phyloP scores from a whole-genome alignment of 2,888 invertebrate genomes.

The Arge pagana region DNA sequence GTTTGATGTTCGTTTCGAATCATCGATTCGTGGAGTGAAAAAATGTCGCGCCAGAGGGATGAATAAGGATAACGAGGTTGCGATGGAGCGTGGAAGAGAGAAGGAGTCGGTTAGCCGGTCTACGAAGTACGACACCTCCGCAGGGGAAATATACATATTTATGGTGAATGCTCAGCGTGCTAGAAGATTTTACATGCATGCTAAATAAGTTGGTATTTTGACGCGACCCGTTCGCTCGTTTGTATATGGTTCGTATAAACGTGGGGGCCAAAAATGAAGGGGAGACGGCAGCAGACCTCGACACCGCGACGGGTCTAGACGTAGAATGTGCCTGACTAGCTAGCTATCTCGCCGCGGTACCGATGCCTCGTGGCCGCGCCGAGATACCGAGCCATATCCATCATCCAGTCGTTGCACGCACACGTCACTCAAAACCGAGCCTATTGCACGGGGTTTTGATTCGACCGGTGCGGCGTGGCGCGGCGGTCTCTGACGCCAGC shows the following conservation, averaged over 20 bases:
- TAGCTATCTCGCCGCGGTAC: neutral
- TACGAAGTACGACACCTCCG: conserved; percentile 27
- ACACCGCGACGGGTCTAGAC: conserved; percentile 11
- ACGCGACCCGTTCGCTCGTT: conserved; percentile 29
- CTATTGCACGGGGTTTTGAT: conserved; percentile 39
- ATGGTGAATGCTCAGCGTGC: conserved; percentile 46
- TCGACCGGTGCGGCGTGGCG: conserved; percentile 40
- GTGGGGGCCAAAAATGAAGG: neutral
- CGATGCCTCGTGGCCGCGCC: conserved; percentile 7
- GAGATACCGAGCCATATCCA: conserved; percentile 32
- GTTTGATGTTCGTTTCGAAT: too few relatives aligned
- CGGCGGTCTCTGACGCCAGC: too few relatives aligned
- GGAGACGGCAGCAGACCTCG: neutral
- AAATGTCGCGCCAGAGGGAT: neutral
- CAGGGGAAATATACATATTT: conserved; percentile 48
- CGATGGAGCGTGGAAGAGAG: neutral
- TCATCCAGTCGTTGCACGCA: conserved; percentile 43
- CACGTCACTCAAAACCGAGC: conserved; percentile 39
- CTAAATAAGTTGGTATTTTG: conserved; percentile 38
- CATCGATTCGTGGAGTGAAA: too few relatives aligned
- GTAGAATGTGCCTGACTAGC: conserved; percentile 13
- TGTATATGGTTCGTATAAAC: conserved; percentile 21
- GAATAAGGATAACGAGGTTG: neutral
- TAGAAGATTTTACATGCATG: conserved; percentile 51
- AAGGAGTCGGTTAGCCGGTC: neutral